Percentiles rank a stretch among this genome's conserved stretches.
Conservation (phyloP, 2,797 vertebrate genomes). For the Buphagus erythrorhynchus region DNA sequence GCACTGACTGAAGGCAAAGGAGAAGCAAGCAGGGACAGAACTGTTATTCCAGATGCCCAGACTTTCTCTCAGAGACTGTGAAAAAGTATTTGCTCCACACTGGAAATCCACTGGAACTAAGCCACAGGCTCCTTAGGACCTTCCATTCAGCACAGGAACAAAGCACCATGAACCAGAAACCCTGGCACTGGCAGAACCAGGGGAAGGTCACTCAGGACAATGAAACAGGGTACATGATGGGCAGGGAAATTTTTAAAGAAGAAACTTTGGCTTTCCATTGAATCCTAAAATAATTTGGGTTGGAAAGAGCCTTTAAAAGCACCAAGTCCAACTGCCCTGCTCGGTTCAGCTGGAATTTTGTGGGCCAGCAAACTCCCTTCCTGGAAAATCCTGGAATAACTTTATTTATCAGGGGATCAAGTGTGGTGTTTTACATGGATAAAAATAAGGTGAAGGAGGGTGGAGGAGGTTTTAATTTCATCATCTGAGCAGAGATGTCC, state of each 20-base stretch:
- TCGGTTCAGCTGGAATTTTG: not conserved
- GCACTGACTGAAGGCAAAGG: not conserved
- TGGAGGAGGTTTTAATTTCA: not conserved
- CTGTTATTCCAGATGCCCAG: accelerated
- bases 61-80: not conserved
- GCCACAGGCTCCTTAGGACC: not conserved
- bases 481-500: not conserved
- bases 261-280: not conserved
- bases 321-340: not conserved
- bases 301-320: not conserved
- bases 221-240: accelerated
- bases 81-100: accelerated
- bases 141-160: not conserved
- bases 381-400: not conserved
- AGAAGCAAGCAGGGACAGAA: not conserved
- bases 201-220: not conserved
- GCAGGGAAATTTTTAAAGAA: not conserved
- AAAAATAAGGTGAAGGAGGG: not conserved
- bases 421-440: not conserved
- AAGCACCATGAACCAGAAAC: accelerated
- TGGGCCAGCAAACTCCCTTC: not conserved
- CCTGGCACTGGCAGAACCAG: not conserved
- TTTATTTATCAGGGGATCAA: not conserved
- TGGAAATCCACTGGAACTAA: not conserved
- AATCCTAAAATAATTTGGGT: not conserved